These are phyloP conservation scores for Poliocrania exsul DNA, from an alignment of 2,797 vertebrate genomes.

Conservation along the genomic window DNA sequence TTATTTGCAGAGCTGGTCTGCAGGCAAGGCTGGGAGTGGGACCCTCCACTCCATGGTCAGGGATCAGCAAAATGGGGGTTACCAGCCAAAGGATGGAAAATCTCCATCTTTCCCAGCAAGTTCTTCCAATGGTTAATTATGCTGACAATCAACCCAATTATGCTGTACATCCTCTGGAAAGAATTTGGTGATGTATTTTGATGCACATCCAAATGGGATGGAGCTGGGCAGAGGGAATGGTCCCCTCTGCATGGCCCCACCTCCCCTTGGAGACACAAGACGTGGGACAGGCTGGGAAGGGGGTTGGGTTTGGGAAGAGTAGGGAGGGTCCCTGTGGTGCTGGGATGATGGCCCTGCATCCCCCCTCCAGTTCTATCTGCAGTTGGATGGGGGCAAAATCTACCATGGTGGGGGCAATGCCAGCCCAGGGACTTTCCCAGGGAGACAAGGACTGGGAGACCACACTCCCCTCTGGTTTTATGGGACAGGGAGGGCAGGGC, in stretches of 20 bases:
- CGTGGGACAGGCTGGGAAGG: rapidly evolving
- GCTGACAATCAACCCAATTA: not conserved
- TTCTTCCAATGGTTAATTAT: not conserved
- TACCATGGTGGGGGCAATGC: rapidly evolving
- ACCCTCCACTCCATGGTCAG: rapidly evolving
- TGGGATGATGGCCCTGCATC: not conserved
- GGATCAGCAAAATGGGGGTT: not conserved
- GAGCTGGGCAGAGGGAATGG: not conserved
- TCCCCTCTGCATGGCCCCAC: not conserved
- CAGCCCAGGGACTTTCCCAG: not conserved
- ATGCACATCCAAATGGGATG: rapidly evolving
- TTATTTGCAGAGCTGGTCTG: rapidly evolving
- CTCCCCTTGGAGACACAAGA: rapidly evolving
- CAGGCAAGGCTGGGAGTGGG: too few species aligned
- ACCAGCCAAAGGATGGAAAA: not conserved
- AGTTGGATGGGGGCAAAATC: not conserved
- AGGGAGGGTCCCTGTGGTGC: not conserved
- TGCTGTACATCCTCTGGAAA: not conserved
- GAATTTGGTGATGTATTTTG: not conserved
- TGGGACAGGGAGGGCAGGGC: not conserved
- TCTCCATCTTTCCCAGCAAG: not conserved
- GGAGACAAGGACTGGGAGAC: not conserved
- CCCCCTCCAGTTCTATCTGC: not conserved
- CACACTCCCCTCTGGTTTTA: not conserved
- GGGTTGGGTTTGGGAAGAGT: rapidly evolving